These are phyloP conservation scores for Hyposoter didymator DNA, from an alignment of 2,888 invertebrate genomes.

Conservation along the genomic window DNA sequence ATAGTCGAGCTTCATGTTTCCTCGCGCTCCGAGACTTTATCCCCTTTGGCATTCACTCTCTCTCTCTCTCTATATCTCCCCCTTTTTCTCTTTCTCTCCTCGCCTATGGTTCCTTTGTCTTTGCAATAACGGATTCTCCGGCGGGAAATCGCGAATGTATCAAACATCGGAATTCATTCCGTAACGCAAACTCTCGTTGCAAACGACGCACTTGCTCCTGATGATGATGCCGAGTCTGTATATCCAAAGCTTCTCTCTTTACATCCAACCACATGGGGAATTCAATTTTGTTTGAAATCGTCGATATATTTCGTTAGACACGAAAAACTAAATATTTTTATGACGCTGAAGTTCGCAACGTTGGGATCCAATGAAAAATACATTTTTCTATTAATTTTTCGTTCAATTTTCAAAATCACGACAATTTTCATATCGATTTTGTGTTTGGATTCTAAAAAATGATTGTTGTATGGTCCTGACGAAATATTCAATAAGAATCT, in stretches of 20 bases:
- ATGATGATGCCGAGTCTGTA: background rate
- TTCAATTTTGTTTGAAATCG: no score
- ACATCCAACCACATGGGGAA: no score
- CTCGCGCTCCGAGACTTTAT: background rate
- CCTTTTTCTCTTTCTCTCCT: constrained; percentile 22
- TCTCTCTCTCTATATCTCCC: constrained; percentile 5
- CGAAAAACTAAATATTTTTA: no score
- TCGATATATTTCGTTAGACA: no score
- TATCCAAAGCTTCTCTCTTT: background rate
- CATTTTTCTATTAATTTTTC: no score
- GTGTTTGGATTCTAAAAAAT: no score
- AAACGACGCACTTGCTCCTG: background rate
- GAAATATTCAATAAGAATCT: no score
- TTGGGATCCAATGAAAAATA: no score
- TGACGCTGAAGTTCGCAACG: no score
- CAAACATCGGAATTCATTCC: background rate
- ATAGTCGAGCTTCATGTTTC: constrained; percentile 3
- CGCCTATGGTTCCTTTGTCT: background rate
- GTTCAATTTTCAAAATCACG: no score
- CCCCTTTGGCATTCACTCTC: constrained; percentile 18
- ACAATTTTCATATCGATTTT: constrained; percentile 9
- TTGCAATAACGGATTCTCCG: background rate
- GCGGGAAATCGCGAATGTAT: constrained; percentile 11
- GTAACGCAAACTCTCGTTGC: background rate
- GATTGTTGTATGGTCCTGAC: no score